A percentile compares a stretch with the other conserved stretches of the same genome.
Evolutionary conservation across 2,113 vertebrate genomes (phyloP).

Genomic region (Dolichallabes microphthalmus): DNA sequence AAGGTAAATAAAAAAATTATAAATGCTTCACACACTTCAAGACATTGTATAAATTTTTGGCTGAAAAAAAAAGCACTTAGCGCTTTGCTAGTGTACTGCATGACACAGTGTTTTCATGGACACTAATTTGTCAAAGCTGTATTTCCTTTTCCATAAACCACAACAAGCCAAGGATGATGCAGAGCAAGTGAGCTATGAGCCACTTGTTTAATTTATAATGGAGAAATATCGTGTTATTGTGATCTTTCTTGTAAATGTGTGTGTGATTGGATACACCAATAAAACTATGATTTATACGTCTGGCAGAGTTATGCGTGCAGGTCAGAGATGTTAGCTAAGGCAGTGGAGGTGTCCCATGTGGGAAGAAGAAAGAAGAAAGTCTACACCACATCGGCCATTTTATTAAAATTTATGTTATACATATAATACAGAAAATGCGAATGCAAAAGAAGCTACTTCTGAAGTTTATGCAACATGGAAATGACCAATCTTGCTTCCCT

Average conservation of each 20-base stretch:
- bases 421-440: no score
- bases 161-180: neutral
- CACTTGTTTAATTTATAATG: neutral
- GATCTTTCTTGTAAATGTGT: neutral
- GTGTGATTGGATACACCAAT: neutral
- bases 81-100: neutral
- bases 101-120: neutral
- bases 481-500: no score
- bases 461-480: no score
- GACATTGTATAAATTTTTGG: neutral
- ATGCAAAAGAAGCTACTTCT: no score
- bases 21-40: neutral
- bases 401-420: no score
- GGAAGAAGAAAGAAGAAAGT: neutral
- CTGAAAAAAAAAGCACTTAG: neutral
- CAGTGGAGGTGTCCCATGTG: neutral
- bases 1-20: no score
- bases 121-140: neutral
- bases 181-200: neutral
- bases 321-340: neutral
- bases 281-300: neutral
- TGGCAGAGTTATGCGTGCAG: neutral
- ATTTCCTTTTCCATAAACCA: neutral
- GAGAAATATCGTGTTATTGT: neutral
- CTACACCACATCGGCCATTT: neutral